A percentile compares a stretch with the other conserved stretches of the same genome.
These are phyloP conservation scores for Cantharis flavilabris DNA, from an alignment of 2,888 invertebrate species.

Conservation along the genomic window DNA sequence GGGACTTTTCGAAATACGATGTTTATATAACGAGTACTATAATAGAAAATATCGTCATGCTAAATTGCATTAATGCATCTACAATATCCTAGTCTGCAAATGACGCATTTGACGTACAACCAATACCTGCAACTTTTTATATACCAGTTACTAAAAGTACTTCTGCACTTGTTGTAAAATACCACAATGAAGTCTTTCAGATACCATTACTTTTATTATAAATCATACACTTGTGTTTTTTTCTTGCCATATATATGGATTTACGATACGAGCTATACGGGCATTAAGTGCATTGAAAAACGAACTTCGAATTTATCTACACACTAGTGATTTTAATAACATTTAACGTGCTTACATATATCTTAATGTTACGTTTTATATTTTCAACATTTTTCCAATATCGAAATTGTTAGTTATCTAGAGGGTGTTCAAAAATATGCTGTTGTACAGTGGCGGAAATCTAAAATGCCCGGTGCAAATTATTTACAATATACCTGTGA, in stretches of 20 bases:
- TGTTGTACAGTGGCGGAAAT: no score
- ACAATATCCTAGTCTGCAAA: constrained; percentile 5
- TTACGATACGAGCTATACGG: constrained; percentile 17
- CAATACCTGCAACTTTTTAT: constrained; percentile 18
- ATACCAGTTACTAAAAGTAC: constrained; percentile 17
- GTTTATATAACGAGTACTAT: background rate
- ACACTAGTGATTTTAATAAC: constrained; percentile 13
- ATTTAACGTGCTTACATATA: constrained; percentile 9
- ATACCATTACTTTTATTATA: constrained; percentile 41
- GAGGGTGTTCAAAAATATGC: background rate
- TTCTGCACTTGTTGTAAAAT: constrained; percentile 39
- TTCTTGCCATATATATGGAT: constrained; percentile 20
- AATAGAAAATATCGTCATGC: background rate
- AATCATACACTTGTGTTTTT: constrained; percentile 20
- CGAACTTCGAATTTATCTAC: constrained; percentile 11
- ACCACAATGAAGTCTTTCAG: constrained; percentile 41
- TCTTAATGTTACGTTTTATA: background rate
- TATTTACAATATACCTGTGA: no score
- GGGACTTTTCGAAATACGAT: background rate
- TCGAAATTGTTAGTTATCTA: background rate
- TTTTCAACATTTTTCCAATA: background rate
- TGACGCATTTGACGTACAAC: constrained; percentile 22
- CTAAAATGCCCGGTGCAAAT: no score
- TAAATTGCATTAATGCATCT: background rate
- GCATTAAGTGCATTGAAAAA: constrained; percentile 22